Evolutionary conservation across 2,888 invertebrate genomes (phyloP), one percentile per base, ranked within the genome.

Genomic region (Gymnocheta viridis): DNA sequence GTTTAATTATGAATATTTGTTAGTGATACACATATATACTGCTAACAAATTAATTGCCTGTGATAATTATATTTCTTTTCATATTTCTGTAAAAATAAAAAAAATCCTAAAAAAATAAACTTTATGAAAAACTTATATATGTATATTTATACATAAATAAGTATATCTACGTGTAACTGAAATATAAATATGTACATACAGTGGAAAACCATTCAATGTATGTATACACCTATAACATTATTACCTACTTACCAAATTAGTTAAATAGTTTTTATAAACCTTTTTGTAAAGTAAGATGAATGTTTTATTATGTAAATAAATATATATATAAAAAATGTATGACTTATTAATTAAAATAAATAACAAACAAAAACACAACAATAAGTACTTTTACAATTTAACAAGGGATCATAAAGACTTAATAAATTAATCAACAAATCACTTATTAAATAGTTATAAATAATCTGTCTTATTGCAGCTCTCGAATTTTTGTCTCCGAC

Each of bases 231-330:
- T 35, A 56, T 24, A 54, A 56, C 9, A 29, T 49, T 76, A 73
- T 58, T 54, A 81, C 83, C 69, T 83, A 80, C 81, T 76, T 84
- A 84, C 81, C 81, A 74, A 84, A 81, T 73, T 69, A 41, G 24
- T 73, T 51, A 41, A 58, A 77, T 78, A 54, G 35, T 64, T 78
- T 81, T 81, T 81, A 51, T 69, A 80, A 81, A 69, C 24, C 56
- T 54, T 60, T 80, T 77, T 74, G 17, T 82, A 83, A 19, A 79
- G 77, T 78, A 66, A 74, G 49, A 81, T 58, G 7, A 69, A 56
- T 64, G 60, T 70, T 64, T 84, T 85, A 72, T 76, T 77, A 22
- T 72, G 44, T 64, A 62, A 78, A 85, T 77, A 67, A 67, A 73
- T 82, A 72, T 74, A 47, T 73, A 82, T 54, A 85, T n/a, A 77